Evolutionary conservation across 92 coral and sea anemone species (phyloP).

Genomic region (Actinostola sp.): DNA sequence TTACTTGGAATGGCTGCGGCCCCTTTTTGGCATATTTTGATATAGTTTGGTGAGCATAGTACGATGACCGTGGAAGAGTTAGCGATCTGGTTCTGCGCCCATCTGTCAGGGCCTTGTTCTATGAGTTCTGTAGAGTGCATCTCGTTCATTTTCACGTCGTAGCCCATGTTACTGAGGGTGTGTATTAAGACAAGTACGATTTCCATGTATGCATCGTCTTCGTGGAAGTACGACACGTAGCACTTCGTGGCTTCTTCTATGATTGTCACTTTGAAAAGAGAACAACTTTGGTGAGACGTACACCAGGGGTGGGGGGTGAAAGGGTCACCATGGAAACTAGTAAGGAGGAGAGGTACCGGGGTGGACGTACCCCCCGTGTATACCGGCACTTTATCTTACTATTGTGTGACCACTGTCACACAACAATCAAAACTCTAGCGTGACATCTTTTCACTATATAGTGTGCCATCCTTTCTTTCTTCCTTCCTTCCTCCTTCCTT

Average conservation of each 20-base stretch:
- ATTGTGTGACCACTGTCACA: too few species aligned
- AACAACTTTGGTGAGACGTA: too few species aligned
- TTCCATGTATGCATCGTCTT: slow-evolving; percentile 15
- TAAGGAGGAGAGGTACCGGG: too few species aligned
- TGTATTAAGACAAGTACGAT: not conserved
- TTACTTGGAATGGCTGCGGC: not conserved
- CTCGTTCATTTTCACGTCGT: slow-evolving; percentile 10
- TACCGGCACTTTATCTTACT: too few species aligned
- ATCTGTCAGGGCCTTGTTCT: slow-evolving; percentile 21
- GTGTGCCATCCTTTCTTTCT: too few species aligned
- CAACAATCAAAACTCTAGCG: too few species aligned
- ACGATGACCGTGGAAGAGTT: slow-evolving; percentile 32
- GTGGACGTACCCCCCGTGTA: too few species aligned
- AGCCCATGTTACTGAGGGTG: not conserved
- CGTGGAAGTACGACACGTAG: slow-evolving; percentile 33
- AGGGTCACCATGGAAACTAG: too few species aligned
- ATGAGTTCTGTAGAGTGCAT: not conserved
- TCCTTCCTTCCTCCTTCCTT: too few species aligned
- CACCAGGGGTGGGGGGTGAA: too few species aligned
- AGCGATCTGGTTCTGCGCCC: slow-evolving; percentile 28
- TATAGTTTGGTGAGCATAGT: slow-evolving; percentile 28
- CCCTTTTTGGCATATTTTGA: slow-evolving; percentile 19
- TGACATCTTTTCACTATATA: too few species aligned
- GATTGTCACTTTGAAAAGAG: slow-evolving; percentile 18
- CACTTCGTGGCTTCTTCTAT: slow-evolving; percentile 7